Evolutionary conservation across 2,888 invertebrate genomes (phyloP), one percentile per base, ranked within the genome.

Genomic region (Mellilla xanthometata): DNA sequence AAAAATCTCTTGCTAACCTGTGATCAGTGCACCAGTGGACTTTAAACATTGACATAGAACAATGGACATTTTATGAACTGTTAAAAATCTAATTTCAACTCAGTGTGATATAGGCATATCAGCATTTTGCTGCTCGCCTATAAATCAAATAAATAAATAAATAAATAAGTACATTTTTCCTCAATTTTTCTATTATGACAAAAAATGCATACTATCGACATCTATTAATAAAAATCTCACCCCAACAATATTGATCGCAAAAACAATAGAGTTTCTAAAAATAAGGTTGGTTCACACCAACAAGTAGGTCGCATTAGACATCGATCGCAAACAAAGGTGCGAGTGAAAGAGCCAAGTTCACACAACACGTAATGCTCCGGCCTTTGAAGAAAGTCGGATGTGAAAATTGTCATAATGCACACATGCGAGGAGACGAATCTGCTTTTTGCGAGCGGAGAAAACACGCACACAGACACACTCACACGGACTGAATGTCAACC

Each of bases 341-440:
- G 62, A 65, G 76, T 77, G 73, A 76, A 72, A 77, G 73, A 72
- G 50, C 27, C 33, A 58, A 61, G 61, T 74, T 75, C 75, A 66
- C 72, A 72, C 67, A 64, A 54, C 64, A 62, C 66, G 68, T 68
- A 65, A 70, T 60, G 65, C 67, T 72, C 62, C 67, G 67, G 43
- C 66, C 60, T 61, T 65, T 68, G 76, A 87, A 77, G 88, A 87
- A 88, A 88, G 88, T 89, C 86, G 88, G 88, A 89, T 88, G 88
- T 86, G 88, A 87, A 86, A 78, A 79, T 81, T 69, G 76, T 75
- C 83, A 83, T 83, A 85, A 74, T 76, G 80, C 78, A 81, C 82
- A 77, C 69, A 69, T 60, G 65, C 62, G 68, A 19, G 3, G n/a
- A 24, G 71, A 71, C 75, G 69, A 76, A 75, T 76, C 67, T 65